Conservation (phyloP, 2,113 vertebrate species). For the Leucosticte australis region DNA sequence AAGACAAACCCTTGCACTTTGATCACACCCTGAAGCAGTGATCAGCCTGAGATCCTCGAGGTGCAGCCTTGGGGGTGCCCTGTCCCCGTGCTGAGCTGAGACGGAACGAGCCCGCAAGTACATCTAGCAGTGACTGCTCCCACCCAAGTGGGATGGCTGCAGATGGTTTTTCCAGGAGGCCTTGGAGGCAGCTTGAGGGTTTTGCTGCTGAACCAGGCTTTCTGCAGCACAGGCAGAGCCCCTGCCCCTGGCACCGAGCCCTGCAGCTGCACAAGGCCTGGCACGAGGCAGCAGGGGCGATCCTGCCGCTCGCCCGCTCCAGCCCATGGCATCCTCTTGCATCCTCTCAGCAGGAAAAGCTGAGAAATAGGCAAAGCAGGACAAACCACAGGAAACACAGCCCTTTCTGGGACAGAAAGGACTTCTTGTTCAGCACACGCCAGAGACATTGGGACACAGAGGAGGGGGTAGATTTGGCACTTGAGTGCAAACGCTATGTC, state of each 20-base stretch:
- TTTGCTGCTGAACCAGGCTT: slow-evolving; percentile 17
- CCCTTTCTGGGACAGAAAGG: background rate
- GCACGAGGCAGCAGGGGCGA: background rate
- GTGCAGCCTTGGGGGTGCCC: background rate
- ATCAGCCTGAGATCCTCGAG: fast-evolving
- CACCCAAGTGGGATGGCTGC: background rate
- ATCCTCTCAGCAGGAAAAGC: background rate
- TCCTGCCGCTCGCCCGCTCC: fast-evolving
- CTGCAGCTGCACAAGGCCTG: background rate
- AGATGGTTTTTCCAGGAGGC: background rate
- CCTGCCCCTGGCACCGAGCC: fast-evolving
- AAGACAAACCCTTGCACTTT: background rate
- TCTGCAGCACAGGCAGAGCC: background rate
- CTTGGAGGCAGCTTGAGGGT: background rate
- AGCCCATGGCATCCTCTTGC: background rate
- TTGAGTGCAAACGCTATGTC: background rate
- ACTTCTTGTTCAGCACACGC: background rate
- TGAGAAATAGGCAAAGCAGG: background rate
- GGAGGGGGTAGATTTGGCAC: background rate
- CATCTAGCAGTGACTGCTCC: background rate
- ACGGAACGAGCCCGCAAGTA: fast-evolving
- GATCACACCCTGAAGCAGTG: background rate
- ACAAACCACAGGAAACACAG: background rate
- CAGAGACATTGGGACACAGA: fast-evolving
- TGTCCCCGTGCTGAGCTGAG: fast-evolving